phyloP scores from a whole-genome alignment of 2,797 vertebrate genomes.

The Darevskia mixta region DNA sequence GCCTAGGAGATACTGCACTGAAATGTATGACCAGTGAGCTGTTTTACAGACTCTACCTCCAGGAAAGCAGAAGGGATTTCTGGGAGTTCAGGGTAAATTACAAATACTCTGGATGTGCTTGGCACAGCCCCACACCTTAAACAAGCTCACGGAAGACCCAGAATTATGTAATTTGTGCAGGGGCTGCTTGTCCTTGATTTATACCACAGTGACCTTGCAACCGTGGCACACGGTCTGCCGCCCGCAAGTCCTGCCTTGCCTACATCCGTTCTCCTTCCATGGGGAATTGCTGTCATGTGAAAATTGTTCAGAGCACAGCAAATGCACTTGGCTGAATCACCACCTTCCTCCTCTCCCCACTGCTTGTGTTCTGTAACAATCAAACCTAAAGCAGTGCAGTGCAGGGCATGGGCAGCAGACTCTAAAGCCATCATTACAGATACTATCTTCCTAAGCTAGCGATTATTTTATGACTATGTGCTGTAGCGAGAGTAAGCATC shows the following conservation, averaged over 20 bases:
- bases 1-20: not conserved
- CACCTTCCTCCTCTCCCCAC: not conserved
- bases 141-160: not conserved
- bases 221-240: rapidly evolving
- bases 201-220: not conserved
- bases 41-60: too few relatives aligned
- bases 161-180: not conserved
- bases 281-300: rapidly evolving
- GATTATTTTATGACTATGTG: not conserved
- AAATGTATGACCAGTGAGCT: not conserved
- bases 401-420: not conserved
- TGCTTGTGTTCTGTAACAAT: not conserved
- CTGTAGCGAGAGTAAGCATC: not conserved
- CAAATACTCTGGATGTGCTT: not conserved
- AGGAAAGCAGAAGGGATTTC: not conserved
- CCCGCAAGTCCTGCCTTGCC: not conserved
- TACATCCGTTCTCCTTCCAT: not conserved
- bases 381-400: not conserved
- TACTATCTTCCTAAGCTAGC: not conserved
- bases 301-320: conserved; percentile 20
- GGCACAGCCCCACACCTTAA: conserved; percentile 34
- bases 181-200: conserved; percentile 30
- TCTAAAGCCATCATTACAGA: not conserved
- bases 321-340: not conserved
- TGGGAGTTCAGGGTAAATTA: not conserved